Conservation (phyloP, 2,888 invertebrate species). For the Agonopterix heracliana region DNA sequence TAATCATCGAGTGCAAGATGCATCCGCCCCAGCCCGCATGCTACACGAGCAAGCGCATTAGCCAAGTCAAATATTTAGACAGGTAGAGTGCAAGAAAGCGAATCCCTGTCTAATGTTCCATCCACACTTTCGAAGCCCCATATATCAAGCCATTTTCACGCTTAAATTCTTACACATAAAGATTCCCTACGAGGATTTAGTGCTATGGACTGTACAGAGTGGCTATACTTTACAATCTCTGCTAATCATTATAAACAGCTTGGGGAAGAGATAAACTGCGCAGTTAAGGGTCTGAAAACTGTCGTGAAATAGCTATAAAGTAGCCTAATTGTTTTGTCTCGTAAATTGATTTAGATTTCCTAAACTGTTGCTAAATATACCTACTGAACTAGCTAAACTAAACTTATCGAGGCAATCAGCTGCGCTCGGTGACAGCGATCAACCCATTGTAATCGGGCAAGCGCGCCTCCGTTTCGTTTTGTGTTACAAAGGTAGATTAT, state of each 20-base stretch:
- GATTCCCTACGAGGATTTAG: not conserved
- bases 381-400: no score
- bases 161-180: not conserved
- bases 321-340: constrained; percentile 7
- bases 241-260: constrained; percentile 28
- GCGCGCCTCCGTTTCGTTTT: no score
- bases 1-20: not conserved
- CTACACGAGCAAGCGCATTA: constrained; percentile 35
- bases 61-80: constrained; percentile 52
- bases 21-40: constrained; percentile 17
- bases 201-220: not conserved
- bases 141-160: not conserved
- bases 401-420: no score
- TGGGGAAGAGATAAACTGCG: constrained; percentile 1
- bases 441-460: no score
- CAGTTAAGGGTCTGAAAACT: constrained; percentile 2
- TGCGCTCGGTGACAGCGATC: no score
- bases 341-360: constrained; percentile 2
- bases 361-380: not conserved
- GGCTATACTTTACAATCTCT: constrained; percentile 27
- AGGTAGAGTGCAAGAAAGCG: constrained; percentile 34
- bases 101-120: constrained; percentile 14
- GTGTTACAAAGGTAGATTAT: no score
- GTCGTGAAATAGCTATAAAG: constrained; percentile 1
- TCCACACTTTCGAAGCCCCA: not conserved